Percentiles rank a stretch among this genome's conserved stretches.
These are phyloP conservation scores for Timandra comae DNA, from an alignment of 2,888 invertebrate genomes.

Conservation along the genomic window DNA sequence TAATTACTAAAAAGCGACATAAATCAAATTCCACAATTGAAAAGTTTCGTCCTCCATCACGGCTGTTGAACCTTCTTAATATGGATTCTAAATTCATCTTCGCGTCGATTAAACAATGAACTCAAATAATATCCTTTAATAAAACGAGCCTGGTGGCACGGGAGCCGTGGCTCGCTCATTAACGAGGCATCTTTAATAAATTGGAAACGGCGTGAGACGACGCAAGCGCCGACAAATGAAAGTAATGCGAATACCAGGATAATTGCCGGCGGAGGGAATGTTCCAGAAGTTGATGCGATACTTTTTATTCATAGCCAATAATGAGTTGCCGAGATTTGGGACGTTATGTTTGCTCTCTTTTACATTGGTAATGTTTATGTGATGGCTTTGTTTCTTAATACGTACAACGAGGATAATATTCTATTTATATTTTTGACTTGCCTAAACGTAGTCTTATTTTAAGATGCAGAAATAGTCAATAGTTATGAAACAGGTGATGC, in stretches of 20 bases:
- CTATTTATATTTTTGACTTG: too few species aligned
- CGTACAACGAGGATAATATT: too few species aligned
- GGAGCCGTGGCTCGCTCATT: constrained; percentile 21
- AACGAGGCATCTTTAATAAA: constrained; percentile 26
- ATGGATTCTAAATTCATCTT: constrained; percentile 12
- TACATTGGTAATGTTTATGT: too few species aligned
- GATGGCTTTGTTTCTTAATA: too few species aligned
- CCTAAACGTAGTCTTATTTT: too few species aligned
- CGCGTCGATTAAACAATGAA: constrained; percentile 22
- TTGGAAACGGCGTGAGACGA: constrained; percentile 14
- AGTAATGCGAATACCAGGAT: constrained; percentile 15
- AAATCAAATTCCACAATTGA: constrained; percentile 4
- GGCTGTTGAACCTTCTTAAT: constrained; percentile 3
- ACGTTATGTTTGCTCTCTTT: too few species aligned
- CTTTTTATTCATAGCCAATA: constrained; percentile 5
- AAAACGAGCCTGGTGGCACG: constrained; percentile 17
- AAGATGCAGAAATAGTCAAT: too few species aligned
- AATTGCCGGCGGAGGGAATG: constrained; percentile 18
- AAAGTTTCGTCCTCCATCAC: constrained; percentile 6
- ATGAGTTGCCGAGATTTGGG: not conserved
- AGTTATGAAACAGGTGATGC: too few species aligned
- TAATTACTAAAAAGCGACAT: too few species aligned
- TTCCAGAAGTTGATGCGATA: constrained; percentile 3
- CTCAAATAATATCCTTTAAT: constrained; percentile 19
- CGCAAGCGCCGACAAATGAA: constrained; percentile 5